These are phyloP conservation scores for Aculops lycopersici DNA, from an alignment of 1,140 invertebrate species.

Conservation along the genomic window DNA sequence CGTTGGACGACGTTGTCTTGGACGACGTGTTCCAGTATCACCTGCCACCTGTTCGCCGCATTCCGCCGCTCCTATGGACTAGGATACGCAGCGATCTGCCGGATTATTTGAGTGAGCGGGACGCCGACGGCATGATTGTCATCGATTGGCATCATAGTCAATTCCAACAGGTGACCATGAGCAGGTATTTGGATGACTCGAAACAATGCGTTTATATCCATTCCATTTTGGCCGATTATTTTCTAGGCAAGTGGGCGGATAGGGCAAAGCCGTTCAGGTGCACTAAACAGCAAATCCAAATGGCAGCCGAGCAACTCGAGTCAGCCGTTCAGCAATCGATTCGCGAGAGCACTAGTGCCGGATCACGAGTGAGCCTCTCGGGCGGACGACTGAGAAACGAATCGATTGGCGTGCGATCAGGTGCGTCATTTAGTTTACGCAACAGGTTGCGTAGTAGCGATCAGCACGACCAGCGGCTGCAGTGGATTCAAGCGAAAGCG, in stretches of 20 bases:
- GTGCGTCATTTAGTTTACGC: too few relatives aligned
- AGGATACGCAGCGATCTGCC: conserved; percentile 70
- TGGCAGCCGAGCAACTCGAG: conserved; percentile 10
- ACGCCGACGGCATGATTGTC: conserved; percentile 82
- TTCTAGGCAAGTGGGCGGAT: conserved; percentile 74
- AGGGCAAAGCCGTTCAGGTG: conserved; percentile 80
- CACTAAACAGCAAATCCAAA: conserved; percentile 63
- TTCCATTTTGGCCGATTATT: conserved; percentile 88
- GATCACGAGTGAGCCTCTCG: conserved; percentile 72
- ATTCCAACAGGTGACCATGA: conserved; percentile 64
- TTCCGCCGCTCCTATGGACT: conserved; percentile 80
- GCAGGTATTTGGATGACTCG: conserved; percentile 85
- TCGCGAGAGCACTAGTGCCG: conserved; percentile 64
- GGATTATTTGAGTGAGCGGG: conserved; percentile 74
- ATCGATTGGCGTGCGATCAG: too few relatives aligned
- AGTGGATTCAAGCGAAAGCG: background rate
- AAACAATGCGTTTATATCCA: conserved; percentile 86
- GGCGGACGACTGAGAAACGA: conserved; percentile 60
- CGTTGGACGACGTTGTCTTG: conserved; percentile 56
- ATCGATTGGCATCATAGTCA: conserved; percentile 93
- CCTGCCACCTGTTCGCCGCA: conserved; percentile 65
- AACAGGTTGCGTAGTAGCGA: background rate
- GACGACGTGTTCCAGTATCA: conserved; percentile 97
- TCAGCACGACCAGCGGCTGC: background rate
- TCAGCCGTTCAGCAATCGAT: conserved; percentile 21